Evolutionary conservation across 2,797 vertebrate species (phyloP).

Genomic region (Aphelocoma californica): DNA sequence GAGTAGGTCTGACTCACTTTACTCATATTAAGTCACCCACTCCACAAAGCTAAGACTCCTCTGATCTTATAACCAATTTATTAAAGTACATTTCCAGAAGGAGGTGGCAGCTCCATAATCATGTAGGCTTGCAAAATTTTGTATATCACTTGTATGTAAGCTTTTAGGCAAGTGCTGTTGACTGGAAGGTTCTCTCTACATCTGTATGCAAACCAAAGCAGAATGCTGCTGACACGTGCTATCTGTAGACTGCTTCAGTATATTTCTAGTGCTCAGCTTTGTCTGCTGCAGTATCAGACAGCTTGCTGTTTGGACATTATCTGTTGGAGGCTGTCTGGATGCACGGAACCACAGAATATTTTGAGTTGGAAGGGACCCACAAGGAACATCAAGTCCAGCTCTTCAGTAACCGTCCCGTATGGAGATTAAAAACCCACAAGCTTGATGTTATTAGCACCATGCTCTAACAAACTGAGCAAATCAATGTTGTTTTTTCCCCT

Average conservation of each 20-base stretch:
- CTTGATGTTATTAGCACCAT: neutral
- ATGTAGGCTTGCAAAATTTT: neutral
- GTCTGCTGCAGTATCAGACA: neutral
- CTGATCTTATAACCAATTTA: neutral
- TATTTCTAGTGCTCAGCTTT: neutral
- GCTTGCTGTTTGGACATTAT: neutral
- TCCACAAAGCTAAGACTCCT: neutral
- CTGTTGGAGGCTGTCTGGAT: neutral
- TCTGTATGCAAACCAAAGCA: neutral
- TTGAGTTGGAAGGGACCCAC: neutral
- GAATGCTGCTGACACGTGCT: neutral
- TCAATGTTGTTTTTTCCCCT: neutral
- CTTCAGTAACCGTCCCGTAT: rapidly evolving
- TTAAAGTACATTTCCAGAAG: neutral
- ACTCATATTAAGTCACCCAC: neutral
- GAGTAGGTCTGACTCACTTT: neutral
- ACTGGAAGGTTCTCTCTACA: neutral
- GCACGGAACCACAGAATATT: neutral
- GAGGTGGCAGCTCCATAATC: neutral
- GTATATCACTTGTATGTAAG: neutral
- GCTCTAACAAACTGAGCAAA: neutral
- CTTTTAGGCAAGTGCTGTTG: neutral
- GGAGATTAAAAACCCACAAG: neutral
- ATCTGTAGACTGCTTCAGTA: neutral
- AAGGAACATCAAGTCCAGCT: rapidly evolving